phyloP scores from a whole-genome alignment of 2,888 invertebrate species.

The Bruchidius siliquastri region DNA sequence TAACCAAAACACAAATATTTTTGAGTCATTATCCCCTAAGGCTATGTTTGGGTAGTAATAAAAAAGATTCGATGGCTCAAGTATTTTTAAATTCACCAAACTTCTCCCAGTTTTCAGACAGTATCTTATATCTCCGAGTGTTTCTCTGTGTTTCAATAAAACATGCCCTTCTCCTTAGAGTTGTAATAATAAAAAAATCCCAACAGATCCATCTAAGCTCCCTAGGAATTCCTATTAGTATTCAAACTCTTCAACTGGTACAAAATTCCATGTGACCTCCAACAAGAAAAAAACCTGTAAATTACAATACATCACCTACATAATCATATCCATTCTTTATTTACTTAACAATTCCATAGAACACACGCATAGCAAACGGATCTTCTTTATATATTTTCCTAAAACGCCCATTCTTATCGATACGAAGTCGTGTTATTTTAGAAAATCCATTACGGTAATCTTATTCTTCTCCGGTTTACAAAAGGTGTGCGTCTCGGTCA shows the following conservation, averaged over 20 bases:
- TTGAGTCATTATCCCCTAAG: too few species aligned
- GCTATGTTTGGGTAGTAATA: too few species aligned
- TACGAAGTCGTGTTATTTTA: background rate
- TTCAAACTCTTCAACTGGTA: background rate
- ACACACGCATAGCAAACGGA: background rate
- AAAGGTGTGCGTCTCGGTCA: background rate
- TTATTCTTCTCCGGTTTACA: background rate
- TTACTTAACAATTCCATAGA: background rate
- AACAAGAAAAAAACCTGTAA: background rate
- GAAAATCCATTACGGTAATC: background rate
- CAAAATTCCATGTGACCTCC: background rate
- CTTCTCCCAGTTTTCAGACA: too few species aligned
- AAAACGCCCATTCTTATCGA: background rate
- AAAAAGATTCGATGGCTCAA: too few species aligned
- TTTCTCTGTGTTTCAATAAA: too few species aligned
- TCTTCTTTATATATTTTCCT: background rate
- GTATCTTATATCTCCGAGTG: too few species aligned
- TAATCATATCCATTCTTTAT: background rate
- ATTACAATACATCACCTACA: background rate
- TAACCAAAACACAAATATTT: too few species aligned
- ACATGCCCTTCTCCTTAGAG: too few species aligned
- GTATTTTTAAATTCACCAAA: too few species aligned
- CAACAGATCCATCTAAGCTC: background rate
- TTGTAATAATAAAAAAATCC: too few species aligned
- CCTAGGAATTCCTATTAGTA: background rate